Percentiles rank a stretch among this genome's conserved stretches.
phyloP scores from a whole-genome alignment of 2,113 vertebrate species.

The Pantherophis guttatus region DNA sequence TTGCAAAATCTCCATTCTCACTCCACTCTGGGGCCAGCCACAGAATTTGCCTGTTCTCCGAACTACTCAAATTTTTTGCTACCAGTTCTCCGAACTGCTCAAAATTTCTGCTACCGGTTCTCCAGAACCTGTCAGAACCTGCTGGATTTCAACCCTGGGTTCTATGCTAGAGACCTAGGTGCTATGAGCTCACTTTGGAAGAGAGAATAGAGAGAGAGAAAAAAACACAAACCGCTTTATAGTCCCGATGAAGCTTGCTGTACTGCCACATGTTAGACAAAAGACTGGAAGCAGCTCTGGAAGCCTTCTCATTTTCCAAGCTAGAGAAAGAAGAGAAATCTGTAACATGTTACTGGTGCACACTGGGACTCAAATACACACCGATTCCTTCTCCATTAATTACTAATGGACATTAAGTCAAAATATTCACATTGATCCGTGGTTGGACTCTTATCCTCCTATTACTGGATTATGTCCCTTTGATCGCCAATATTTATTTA shows the following conservation, averaged over 20 bases:
- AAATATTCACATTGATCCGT: neutral
- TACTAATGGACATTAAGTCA: neutral
- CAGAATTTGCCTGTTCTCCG: no score
- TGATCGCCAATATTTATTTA: neutral
- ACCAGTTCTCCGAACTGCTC: no score
- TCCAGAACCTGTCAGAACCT: no score
- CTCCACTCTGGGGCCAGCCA: no score
- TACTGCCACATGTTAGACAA: slow-evolving; percentile 93
- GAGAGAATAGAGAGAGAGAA: rapidly evolving
- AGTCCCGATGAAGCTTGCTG: slow-evolving; percentile 86
- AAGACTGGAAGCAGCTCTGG: slow-evolving; percentile 83
- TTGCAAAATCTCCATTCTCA: no score
- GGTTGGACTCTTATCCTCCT: neutral
- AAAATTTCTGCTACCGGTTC: no score
- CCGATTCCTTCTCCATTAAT: neutral
- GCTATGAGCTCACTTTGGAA: rapidly evolving
- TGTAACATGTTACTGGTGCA: neutral
- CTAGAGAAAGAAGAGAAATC: slow-evolving; percentile 58
- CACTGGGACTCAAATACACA: neutral
- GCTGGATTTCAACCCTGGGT: no score
- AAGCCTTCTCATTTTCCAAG: slow-evolving; percentile 72
- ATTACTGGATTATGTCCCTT: neutral
- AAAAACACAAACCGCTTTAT: slow-evolving; percentile 72
- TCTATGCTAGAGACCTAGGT: neutral
- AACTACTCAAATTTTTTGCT: no score